A percentile compares a stretch with the other conserved stretches of the same genome.
Evolutionary conservation across 37 sponge, comb jelly and placozoan genomes (phyloP).

Genomic region (Ianthella basta): DNA sequence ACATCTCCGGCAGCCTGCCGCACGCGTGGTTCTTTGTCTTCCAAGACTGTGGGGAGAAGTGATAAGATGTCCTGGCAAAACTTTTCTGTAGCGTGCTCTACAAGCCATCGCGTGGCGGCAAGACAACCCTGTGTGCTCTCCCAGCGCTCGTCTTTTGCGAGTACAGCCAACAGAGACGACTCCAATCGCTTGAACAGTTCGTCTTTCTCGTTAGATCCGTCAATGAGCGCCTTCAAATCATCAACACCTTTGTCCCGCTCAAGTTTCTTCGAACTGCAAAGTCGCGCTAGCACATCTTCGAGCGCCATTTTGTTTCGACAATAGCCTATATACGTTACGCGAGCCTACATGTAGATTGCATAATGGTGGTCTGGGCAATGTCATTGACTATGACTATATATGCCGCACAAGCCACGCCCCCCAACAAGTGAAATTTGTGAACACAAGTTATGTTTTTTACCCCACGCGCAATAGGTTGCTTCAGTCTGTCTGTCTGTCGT

Average conservation of each 20-base stretch:
- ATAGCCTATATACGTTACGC: too few relatives aligned
- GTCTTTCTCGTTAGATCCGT: neutral
- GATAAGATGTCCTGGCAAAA: constrained; percentile 28
- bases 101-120: constrained; percentile 36
- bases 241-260: constrained; percentile 76
- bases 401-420: too few relatives aligned
- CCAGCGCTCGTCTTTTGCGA: constrained; percentile 34
- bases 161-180: neutral
- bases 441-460: too few relatives aligned
- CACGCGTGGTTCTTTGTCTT: constrained; percentile 61
- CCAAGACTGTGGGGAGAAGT: constrained; percentile 50
- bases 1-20: constrained; percentile 73
- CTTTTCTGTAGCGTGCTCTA: neutral
- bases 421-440: too few relatives aligned
- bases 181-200: constrained; percentile 19
- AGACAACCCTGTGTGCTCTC: constrained; percentile 72
- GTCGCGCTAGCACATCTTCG: constrained; percentile 5
- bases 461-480: too few relatives aligned
- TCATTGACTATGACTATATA: too few relatives aligned
- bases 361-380: too few relatives aligned
- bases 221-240: constrained; percentile 30
- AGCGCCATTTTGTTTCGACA: constrained; percentile 11
- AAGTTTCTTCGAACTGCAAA: constrained; percentile 57
- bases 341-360: too few relatives aligned
- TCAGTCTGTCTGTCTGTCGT: too few relatives aligned